Percentiles rank a stretch among this genome's conserved stretches.
phyloP scores from a whole-genome alignment of 2,797 vertebrate genomes.

The Sebastes steindachneri region DNA sequence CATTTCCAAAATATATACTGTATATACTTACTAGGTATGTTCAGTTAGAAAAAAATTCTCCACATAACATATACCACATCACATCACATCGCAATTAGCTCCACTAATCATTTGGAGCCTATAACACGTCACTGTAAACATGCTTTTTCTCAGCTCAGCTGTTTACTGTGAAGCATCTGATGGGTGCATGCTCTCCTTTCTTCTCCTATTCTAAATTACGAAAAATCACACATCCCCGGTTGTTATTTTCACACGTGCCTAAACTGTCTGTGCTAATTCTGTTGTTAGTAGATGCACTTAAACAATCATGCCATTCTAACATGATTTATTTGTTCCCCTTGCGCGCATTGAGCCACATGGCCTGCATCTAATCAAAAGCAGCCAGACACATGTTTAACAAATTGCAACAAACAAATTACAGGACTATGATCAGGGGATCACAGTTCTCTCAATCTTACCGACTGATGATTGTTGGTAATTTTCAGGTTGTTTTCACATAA shows the following conservation, averaged over 20 bases:
- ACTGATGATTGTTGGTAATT: constrained; percentile 42
- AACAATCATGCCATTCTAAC: constrained; percentile 46
- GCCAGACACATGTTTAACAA: background rate
- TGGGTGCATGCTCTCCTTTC: background rate
- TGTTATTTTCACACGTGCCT: constrained; percentile 44
- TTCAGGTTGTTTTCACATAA: constrained; percentile 37
- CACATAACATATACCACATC: background rate
- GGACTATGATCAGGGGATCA: constrained; percentile 42
- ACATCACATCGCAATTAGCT: background rate
- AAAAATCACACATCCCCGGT: background rate
- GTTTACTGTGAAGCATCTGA: background rate
- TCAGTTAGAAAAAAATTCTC: background rate
- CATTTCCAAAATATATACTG: background rate
- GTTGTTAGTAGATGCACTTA: constrained; percentile 18
- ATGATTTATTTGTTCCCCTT: constrained; percentile 58
- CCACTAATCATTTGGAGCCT: background rate
- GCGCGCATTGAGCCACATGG: constrained; percentile 32
- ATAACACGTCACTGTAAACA: background rate
- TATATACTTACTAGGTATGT: background rate
- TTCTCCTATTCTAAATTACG: background rate
- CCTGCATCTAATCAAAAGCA: constrained; percentile 73
- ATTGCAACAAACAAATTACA: constrained; percentile 6
- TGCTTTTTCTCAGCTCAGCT: background rate
- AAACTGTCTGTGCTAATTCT: constrained; percentile 57
- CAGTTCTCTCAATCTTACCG: constrained; percentile 5